Conservation (phyloP, 2,888 invertebrate genomes). For the Dyspetes luteomarginatus region DNA sequence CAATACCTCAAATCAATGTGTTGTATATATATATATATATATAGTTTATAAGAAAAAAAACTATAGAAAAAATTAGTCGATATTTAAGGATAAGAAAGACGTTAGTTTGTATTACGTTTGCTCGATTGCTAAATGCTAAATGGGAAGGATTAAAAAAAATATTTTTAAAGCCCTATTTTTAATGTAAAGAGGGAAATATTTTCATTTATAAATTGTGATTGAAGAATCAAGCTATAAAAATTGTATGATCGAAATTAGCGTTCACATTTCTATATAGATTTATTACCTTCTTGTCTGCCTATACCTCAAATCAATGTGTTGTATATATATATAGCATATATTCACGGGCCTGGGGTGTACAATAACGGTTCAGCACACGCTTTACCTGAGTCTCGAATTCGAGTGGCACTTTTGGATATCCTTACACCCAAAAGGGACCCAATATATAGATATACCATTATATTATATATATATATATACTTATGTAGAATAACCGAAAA, state of each 20-base stretch:
- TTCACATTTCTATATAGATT: not conserved
- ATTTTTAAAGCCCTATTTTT: too few species aligned
- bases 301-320: constrained; percentile 6
- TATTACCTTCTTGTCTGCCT: not conserved
- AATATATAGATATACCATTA: constrained; percentile 8
- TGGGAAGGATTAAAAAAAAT: too few species aligned
- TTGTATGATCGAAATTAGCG: not conserved
- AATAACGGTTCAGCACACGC: constrained; percentile 52
- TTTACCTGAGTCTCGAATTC: constrained; percentile 54
- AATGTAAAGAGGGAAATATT: too few species aligned
- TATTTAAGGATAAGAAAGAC: too few species aligned
- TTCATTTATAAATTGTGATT: not conserved
- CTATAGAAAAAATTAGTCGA: too few species aligned
- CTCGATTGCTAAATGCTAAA: too few species aligned
- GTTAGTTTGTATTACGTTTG: too few species aligned
- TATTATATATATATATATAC: constrained; percentile 7
- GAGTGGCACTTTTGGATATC: constrained; percentile 54
- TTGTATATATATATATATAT: too few species aligned
- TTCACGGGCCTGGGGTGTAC: constrained; percentile 23
- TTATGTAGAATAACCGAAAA: constrained; percentile 23
- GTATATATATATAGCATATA: not conserved
- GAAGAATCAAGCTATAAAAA: not conserved
- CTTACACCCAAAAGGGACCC: constrained; percentile 35
- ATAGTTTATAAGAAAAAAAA: too few species aligned
- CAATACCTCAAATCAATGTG: too few species aligned